Evolutionary conservation across 37 sponge, comb jelly and placozoan species (phyloP).

Genomic region (Axinella damicornis): DNA sequence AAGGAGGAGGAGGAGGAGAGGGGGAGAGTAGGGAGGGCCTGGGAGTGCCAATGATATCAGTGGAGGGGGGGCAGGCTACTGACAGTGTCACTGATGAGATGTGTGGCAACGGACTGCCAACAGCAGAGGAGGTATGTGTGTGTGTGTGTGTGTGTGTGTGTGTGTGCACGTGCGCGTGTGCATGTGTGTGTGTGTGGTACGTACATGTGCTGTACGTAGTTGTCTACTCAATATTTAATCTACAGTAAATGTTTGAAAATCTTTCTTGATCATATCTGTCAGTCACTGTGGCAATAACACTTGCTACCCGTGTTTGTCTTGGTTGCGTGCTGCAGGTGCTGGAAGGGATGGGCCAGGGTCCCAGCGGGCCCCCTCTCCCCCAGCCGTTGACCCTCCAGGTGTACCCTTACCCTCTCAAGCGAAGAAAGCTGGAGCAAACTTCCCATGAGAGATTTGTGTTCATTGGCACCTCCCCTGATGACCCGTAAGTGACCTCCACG

Average conservation of each 20-base stretch:
- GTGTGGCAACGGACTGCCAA: conserved; percentile 59
- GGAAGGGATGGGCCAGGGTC: conserved; percentile 86
- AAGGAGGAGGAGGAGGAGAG: not conserved
- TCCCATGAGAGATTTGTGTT: conserved; percentile 55
- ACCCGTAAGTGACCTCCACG: conserved; percentile 92
- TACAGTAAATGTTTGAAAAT: no score
- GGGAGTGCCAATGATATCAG: conserved; percentile 80
- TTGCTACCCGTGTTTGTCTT: no score
- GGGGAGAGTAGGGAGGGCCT: conserved; percentile 81
- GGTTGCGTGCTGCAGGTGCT: conserved; percentile 40
- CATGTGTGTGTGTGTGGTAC: not conserved
- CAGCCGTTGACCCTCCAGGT: conserved; percentile 82
- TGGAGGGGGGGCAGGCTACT: conserved; percentile 32
- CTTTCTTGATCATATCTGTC: no score
- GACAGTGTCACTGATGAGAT: conserved; percentile 51
- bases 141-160: not conserved
- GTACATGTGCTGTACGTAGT: no score
- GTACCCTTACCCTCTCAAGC: conserved; percentile 72
- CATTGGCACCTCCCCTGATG: conserved; percentile 79
- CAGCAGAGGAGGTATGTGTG: conserved; percentile 59
- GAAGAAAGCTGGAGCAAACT: conserved; percentile 17
- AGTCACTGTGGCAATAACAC: no score
- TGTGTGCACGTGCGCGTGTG: conserved; percentile 3
- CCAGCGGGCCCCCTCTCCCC: conserved; percentile 85
- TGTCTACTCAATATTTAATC: not conserved